Conservation (phyloP, 2,888 invertebrate species). For the Microctonus aethiopoides region DNA sequence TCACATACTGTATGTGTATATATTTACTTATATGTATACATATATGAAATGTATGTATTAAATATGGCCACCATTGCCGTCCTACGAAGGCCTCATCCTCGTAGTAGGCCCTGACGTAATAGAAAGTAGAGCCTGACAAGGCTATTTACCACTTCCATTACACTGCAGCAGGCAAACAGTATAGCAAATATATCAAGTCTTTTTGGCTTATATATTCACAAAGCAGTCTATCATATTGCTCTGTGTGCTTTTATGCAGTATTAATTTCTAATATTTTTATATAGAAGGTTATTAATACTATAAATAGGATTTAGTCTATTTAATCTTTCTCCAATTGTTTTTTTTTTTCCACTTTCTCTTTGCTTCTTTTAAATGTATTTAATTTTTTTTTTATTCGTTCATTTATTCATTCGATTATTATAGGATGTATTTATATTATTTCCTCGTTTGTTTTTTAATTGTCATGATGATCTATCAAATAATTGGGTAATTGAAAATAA, state of each 20-base stretch:
- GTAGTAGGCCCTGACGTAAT: conserved; percentile 52
- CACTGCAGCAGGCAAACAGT: neutral
- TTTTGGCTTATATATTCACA: neutral
- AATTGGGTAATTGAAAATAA: too few species aligned
- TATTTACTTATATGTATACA: conserved; percentile 13
- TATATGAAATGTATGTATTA: conserved; percentile 15
- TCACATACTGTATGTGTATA: neutral
- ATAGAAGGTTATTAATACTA: too few species aligned
- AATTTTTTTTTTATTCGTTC: too few species aligned
- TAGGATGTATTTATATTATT: too few species aligned
- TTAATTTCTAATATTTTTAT: neutral
- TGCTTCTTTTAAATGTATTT: too few species aligned
- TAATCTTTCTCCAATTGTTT: too few species aligned
- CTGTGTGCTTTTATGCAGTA: neutral
- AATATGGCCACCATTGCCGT: conserved; percentile 47
- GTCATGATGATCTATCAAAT: too few species aligned
- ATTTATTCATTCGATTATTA: too few species aligned
- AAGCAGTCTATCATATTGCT: neutral
- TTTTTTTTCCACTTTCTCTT: too few species aligned
- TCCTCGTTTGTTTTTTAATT: neutral
- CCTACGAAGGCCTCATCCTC: conserved; percentile 50
- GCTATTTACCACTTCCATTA: conserved; percentile 48
- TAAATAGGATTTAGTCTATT: too few species aligned
- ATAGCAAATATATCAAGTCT: neutral
- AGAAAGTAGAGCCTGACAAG: conserved; percentile 57